A percentile compares a stretch with the other conserved stretches of the same genome.
These are phyloP conservation scores for Zaprionus camerounensis DNA, from an alignment of 1,140 invertebrate genomes.

Conservation along the genomic window DNA sequence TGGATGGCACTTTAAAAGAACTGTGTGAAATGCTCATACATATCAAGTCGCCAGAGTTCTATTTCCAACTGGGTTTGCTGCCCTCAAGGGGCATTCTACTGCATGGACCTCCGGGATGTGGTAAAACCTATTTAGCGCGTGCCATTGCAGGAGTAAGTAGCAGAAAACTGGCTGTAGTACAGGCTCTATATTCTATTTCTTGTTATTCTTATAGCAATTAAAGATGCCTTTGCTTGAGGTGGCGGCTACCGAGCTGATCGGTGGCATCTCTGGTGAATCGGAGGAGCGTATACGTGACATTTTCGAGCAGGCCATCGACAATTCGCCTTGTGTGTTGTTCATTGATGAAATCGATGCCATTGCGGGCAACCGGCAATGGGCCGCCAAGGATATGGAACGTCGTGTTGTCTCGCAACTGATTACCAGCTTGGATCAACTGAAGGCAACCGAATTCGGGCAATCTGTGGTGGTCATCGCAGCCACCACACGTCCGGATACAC, in stretches of 20 bases:
- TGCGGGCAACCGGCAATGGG: conserved; percentile 92
- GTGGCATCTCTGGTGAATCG: conserved; percentile 97
- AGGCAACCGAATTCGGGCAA: conserved; percentile 86
- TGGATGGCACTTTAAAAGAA: conserved; percentile 89
- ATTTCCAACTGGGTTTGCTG: conserved; percentile 89
- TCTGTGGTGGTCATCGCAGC: conserved; percentile 96
- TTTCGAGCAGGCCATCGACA: conserved; percentile 92
- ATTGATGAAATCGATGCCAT: conserved; percentile 98
- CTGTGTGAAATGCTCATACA: conserved; percentile 92
- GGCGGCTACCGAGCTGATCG: conserved; percentile 95
- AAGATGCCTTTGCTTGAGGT: conserved; percentile 92
- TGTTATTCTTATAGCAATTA: conserved; percentile 85
- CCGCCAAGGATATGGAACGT: conserved; percentile 97
- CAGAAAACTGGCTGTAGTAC: neutral
- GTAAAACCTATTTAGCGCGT: conserved; percentile 90
- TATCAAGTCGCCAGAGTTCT: conserved; percentile 93
- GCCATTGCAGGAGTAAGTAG: conserved; percentile 94
- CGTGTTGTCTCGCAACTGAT: conserved; percentile 97
- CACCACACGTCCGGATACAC: conserved; percentile 95
- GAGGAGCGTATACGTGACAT: conserved; percentile 96
- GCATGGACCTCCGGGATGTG: conserved; percentile 67
- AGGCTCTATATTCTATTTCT: neutral
- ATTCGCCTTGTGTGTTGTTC: conserved; percentile 94
- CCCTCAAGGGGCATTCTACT: conserved; percentile 92
- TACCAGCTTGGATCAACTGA: conserved; percentile 93